A percentile compares a stretch with the other conserved stretches of the same genome.
Evolutionary conservation across 2,888 invertebrate species (phyloP).

Genomic region (Cosmopolites sordidus): DNA sequence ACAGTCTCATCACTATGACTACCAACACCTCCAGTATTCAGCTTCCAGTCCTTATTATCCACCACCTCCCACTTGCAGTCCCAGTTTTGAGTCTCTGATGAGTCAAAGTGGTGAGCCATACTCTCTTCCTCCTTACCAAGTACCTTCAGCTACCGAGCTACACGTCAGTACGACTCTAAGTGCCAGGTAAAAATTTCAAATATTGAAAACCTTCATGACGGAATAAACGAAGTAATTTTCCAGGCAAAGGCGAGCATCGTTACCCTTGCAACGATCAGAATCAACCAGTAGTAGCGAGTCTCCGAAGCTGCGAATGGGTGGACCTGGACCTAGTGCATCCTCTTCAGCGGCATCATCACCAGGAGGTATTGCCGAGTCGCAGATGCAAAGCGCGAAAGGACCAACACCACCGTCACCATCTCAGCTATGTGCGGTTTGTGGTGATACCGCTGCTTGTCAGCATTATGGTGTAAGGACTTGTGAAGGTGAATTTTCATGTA

Average conservation of each 20-base stretch:
- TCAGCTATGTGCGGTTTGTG: slow-evolving; percentile 95
- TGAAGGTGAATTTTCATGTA: no score
- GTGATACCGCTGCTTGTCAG: slow-evolving; percentile 96
- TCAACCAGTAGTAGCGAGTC: slow-evolving; percentile 75
- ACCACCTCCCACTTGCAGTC: slow-evolving; percentile 57
- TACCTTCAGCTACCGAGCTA: slow-evolving; percentile 61
- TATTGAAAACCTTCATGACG: not conserved
- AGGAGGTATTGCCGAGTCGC: slow-evolving; percentile 37
- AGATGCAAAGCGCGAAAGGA: slow-evolving; percentile 45
- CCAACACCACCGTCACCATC: slow-evolving; percentile 68
- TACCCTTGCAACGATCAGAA: slow-evolving; percentile 76
- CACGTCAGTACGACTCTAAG: slow-evolving; percentile 62
- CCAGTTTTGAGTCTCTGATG: slow-evolving; percentile 50
- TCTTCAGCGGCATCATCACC: slow-evolving; percentile 67
- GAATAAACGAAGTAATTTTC: not conserved
- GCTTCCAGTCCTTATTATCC: slow-evolving; percentile 53
- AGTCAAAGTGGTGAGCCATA: slow-evolving; percentile 58
- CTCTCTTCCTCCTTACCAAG: slow-evolving; percentile 48
- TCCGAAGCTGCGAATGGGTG: slow-evolving; percentile 59
- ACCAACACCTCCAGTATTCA: slow-evolving; percentile 55
- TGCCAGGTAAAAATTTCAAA: slow-evolving; percentile 52
- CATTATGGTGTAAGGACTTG: slow-evolving; percentile 98
- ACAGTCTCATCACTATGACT: slow-evolving; percentile 58
- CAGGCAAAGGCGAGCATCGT: slow-evolving; percentile 64
- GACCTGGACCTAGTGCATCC: slow-evolving; percentile 58